phyloP scores from a whole-genome alignment of 1,140 invertebrate species.

The Rhynchophorus ferrugineus region DNA sequence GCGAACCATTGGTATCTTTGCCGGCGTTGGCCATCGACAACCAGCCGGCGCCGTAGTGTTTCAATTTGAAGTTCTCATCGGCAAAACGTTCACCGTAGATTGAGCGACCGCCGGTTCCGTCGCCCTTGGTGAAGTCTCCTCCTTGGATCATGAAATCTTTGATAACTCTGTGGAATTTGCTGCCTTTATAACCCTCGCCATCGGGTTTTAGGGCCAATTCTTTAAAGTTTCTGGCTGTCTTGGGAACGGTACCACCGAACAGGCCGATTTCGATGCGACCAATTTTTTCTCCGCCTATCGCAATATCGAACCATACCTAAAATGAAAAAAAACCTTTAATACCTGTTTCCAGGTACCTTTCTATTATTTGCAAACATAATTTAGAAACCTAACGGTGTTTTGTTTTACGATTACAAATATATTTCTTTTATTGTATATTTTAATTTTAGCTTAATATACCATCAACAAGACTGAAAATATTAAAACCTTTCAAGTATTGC shows the following conservation, averaged over 20 bases:
- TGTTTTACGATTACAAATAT: no score
- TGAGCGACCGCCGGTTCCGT: constrained; percentile 85
- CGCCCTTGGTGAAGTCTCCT: constrained; percentile 86
- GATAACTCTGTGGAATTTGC: constrained; percentile 89
- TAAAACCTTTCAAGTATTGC: no score
- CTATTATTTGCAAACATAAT: not conserved
- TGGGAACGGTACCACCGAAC: constrained; percentile 92
- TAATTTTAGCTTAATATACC: no score
- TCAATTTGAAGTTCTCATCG: constrained; percentile 97
- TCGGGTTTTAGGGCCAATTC: constrained; percentile 69
- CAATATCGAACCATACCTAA: constrained; percentile 92
- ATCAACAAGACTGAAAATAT: no score
- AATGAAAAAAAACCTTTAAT: constrained; percentile 17
- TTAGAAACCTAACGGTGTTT: not conserved
- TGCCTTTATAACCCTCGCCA: constrained; percentile 81
- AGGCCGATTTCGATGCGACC: constrained; percentile 89
- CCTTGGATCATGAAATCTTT: constrained; percentile 95
- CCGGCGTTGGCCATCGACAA: constrained; percentile 95
- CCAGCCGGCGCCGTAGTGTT: constrained; percentile 95
- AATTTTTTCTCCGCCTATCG: constrained; percentile 66
- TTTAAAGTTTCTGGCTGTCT: constrained; percentile 88
- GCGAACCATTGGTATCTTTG: constrained; percentile 95
- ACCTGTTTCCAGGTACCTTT: not conserved
- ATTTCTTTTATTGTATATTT: no score
- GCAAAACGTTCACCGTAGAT: constrained; percentile 91